Evolutionary conservation across 2,797 vertebrate species (phyloP).

Genomic region (Typhlichthys subterraneus): DNA sequence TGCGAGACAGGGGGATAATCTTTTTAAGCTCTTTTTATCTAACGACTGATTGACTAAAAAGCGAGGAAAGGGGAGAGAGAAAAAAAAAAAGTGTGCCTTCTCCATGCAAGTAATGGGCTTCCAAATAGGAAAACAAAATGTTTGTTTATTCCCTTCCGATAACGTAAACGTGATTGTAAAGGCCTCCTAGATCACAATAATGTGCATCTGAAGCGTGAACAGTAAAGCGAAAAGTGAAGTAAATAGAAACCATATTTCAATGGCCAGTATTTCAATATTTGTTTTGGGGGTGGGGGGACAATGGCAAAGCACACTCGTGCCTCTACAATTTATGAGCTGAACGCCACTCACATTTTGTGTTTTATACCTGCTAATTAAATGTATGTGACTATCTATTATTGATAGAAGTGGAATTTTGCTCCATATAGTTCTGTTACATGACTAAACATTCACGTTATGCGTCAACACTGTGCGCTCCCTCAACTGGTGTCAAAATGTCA

Average conservation of each 20-base stretch:
- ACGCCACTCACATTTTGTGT: not conserved
- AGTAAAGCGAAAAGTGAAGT: not conserved
- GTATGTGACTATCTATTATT: conserved; percentile 28
- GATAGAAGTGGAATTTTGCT: conserved; percentile 35
- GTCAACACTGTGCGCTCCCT: conserved; percentile 39
- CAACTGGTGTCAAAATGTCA: conserved; percentile 55
- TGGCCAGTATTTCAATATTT: not conserved
- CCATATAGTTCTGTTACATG: not conserved
- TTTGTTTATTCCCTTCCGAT: conserved; percentile 56
- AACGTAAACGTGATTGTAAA: conserved; percentile 41
- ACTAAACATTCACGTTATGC: conserved; percentile 34
- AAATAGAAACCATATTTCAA: not conserved
- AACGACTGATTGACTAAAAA: conserved; percentile 78
- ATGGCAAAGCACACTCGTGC: not conserved
- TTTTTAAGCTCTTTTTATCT: conserved; percentile 86
- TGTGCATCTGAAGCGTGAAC: not conserved
- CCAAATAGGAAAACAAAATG: conserved; percentile 46
- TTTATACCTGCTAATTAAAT: no score
- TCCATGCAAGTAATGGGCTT: conserved; percentile 60
- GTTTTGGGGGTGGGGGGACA: not conserved
- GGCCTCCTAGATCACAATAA: conserved; percentile 10
- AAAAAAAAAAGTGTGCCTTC: conserved; percentile 66
- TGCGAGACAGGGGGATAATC: conserved; percentile 86
- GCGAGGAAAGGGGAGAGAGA: conserved; percentile 57
- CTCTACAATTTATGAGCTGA: no score